These are phyloP conservation scores for Dipodomys spectabilis DNA, from an alignment of 2,113 vertebrate genomes.

Conservation along the genomic window DNA sequence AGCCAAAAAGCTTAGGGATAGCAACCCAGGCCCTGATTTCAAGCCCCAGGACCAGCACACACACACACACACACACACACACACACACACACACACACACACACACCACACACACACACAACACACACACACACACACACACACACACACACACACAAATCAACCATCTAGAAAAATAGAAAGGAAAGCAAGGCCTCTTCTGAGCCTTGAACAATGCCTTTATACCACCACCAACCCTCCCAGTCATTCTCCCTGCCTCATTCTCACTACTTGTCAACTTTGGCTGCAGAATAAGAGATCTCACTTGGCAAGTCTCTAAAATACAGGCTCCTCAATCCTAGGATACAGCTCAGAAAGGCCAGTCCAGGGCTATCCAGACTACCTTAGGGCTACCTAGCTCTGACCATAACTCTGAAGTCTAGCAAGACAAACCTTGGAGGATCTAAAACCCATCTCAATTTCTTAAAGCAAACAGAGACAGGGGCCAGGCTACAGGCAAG, in stretches of 20 bases:
- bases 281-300: not conserved
- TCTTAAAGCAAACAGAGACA: slow-evolving; percentile 59
- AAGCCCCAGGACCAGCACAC: too few species aligned
- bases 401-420: slow-evolving; percentile 45
- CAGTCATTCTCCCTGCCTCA: not conserved
- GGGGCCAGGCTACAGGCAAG: not conserved
- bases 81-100: too few species aligned
- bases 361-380: not conserved
- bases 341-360: slow-evolving; percentile 33
- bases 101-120: too few species aligned
- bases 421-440: not conserved
- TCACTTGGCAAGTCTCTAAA: slow-evolving; percentile 21
- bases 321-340: slow-evolving; percentile 4
- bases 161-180: not conserved
- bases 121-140: too few species aligned
- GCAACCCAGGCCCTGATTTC: too few species aligned
- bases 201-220: not conserved
- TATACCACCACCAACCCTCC: not conserved
- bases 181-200: not conserved
- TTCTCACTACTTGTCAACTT: not conserved
- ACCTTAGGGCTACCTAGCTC: slow-evolving; percentile 30
- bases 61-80: too few species aligned
- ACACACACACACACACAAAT: too few species aligned
- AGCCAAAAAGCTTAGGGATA: too few species aligned
- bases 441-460: slow-evolving; percentile 32